Evolutionary conservation across 1,140 invertebrate species (phyloP).

Genomic region (Caligus rogercresseyi): DNA sequence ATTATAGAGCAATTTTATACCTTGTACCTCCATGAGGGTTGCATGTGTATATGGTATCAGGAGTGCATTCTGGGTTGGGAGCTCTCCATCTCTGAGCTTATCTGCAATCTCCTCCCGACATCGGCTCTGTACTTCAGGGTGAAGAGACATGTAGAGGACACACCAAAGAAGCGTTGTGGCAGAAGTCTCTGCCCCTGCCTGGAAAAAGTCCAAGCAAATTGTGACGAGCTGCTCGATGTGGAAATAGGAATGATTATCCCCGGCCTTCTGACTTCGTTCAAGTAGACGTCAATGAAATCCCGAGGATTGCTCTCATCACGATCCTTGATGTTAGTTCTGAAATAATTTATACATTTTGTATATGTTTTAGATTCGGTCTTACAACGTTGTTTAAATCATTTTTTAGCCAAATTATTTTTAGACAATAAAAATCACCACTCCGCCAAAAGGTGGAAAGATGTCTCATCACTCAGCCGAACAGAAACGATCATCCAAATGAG

Average conservation of each 20-base stretch:
- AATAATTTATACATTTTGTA: too few relatives aligned
- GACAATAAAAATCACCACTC: too few relatives aligned
- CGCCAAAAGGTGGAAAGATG: too few relatives aligned
- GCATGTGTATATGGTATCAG: constrained; percentile 8
- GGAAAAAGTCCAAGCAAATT: constrained; percentile 21
- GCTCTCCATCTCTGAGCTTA: constrained; percentile 30
- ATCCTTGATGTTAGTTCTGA: constrained; percentile 26
- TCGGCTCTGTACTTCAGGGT: constrained; percentile 45
- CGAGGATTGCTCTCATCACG: constrained; percentile 27
- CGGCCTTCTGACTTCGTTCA: constrained; percentile 26
- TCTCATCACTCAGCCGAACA: too few relatives aligned
- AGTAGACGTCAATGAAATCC: constrained; percentile 31
- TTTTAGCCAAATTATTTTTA: too few relatives aligned
- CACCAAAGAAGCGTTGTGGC: constrained; percentile 49
- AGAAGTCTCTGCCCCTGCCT: constrained; percentile 39
- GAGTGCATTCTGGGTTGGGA: constrained; percentile 6
- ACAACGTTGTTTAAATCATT: too few relatives aligned
- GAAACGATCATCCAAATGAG: too few relatives aligned
- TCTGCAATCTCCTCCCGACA: constrained; percentile 45
- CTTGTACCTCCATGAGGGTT: constrained; percentile 20
- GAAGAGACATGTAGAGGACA: constrained; percentile 43
- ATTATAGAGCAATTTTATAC: neutral
- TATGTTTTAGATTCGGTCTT: too few relatives aligned
- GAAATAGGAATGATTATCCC: neutral
- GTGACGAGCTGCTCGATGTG: constrained; percentile 15